These are phyloP conservation scores for Anarhynchus alexandrinus DNA, from an alignment of 2,113 vertebrate genomes.

Conservation along the genomic window DNA sequence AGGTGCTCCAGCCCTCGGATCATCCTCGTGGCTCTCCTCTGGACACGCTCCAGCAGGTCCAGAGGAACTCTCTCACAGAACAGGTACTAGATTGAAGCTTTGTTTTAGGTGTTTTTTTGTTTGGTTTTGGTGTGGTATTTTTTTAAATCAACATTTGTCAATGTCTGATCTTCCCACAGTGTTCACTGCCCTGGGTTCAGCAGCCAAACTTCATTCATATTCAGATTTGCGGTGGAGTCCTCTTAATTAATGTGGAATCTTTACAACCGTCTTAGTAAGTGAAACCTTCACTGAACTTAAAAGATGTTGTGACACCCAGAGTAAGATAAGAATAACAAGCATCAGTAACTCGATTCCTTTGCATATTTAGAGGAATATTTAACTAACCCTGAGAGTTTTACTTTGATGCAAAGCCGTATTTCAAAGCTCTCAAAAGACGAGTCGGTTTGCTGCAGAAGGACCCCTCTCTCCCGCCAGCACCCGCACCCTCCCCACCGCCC, in stretches of 20 bases:
- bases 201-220: constrained; percentile 25
- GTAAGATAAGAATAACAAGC: constrained; percentile 60
- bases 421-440: neutral
- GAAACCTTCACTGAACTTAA: constrained; percentile 56
- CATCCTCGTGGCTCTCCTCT: too few relatives aligned
- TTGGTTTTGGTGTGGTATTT: neutral
- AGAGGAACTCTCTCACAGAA: neutral
- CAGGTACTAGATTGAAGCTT: neutral
- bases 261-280: constrained; percentile 47
- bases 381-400: constrained; percentile 11
- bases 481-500: neutral
- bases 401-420: constrained; percentile 38
- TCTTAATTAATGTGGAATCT: constrained; percentile 59
- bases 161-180: neutral
- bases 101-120: neutral
- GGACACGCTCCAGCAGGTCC: too few relatives aligned
- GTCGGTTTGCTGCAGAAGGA: neutral
- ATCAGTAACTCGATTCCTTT: constrained; percentile 40
- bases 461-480: neutral
- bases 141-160: constrained; percentile 6
- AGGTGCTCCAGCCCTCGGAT: too few relatives aligned
- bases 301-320: constrained; percentile 49
- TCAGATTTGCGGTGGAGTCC: constrained; percentile 37
- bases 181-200: constrained; percentile 33
- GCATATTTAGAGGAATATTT: constrained; percentile 56